Evolutionary conservation across 2,797 vertebrate species (phyloP).

Genomic region (Alosa sapidissima): DNA sequence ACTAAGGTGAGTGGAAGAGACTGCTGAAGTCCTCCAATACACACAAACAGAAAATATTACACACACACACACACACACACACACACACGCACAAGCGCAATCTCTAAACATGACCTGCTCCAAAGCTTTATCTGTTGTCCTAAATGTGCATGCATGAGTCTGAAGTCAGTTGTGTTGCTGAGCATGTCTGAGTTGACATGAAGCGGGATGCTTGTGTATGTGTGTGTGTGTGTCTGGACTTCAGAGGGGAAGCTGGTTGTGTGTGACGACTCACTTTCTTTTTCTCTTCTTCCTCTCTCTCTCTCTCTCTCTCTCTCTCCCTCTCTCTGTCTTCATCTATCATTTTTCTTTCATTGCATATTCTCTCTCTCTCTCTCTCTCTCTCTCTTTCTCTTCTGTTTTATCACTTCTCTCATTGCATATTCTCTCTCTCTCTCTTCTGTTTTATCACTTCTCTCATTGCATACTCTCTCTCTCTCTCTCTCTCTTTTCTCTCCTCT

Average conservation of each 20-base stretch:
- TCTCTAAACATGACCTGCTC: no score
- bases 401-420: background rate
- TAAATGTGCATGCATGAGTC: no score
- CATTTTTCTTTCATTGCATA: no score
- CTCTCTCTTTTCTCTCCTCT: background rate
- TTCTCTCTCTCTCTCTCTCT: no score
- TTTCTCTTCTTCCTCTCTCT: no score
- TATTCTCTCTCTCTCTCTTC: background rate
- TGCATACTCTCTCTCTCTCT: background rate
- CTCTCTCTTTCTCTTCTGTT: background rate
- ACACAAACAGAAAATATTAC: background rate
- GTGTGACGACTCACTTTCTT: background rate
- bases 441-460: background rate
- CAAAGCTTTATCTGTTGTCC: no score
- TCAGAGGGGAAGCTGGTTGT: background rate
- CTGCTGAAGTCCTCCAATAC: background rate
- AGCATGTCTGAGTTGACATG: no score
- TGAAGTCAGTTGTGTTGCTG: no score
- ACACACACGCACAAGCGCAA: background rate
- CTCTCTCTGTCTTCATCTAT: no score
- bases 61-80: background rate
- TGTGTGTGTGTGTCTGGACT: no score
- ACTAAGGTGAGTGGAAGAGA: background rate
- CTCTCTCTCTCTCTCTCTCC: no score
- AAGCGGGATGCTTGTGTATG: background rate